Percentiles rank a stretch among this genome's conserved stretches.
These are phyloP conservation scores for Phrynocephalus vlangalii DNA, from an alignment of 2,797 vertebrate genomes.

Conservation along the genomic window DNA sequence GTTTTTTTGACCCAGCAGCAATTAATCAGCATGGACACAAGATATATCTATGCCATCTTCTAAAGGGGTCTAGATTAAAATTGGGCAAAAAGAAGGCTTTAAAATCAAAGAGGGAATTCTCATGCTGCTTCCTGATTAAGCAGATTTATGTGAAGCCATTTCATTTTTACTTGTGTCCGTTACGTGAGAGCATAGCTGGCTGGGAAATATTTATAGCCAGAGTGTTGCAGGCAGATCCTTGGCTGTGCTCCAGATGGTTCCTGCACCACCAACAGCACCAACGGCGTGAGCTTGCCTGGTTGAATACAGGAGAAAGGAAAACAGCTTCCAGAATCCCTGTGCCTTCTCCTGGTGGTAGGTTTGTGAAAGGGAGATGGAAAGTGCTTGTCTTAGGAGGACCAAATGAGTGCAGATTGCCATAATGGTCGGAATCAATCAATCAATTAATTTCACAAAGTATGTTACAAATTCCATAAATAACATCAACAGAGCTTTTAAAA, in stretches of 20 bases:
- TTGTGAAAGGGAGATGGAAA: background rate
- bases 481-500: too few relatives aligned
- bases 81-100: background rate
- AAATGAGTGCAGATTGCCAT: background rate
- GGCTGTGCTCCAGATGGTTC: background rate
- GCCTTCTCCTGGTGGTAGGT: accelerated
- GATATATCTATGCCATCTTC: background rate
- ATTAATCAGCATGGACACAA: background rate
- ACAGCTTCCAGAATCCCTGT: background rate
- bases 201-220: slow-evolving; percentile 19
- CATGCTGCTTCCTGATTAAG: slow-evolving; percentile 21
- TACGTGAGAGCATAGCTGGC: slow-evolving; percentile 8
- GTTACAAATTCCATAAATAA: background rate
- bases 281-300: accelerated
- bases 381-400: background rate
- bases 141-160: slow-evolving; percentile 32
- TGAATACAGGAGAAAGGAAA: background rate
- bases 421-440: background rate
- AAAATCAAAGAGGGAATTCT: slow-evolving; percentile 10
- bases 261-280: background rate
- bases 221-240: slow-evolving; percentile 4
- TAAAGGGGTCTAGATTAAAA: slow-evolving; percentile 20
- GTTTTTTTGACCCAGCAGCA: background rate
- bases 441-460: too few relatives aligned
- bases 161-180: slow-evolving; percentile 14